These are phyloP conservation scores for Hetaerina americana DNA, from an alignment of 1,140 invertebrate species.

Conservation along the genomic window DNA sequence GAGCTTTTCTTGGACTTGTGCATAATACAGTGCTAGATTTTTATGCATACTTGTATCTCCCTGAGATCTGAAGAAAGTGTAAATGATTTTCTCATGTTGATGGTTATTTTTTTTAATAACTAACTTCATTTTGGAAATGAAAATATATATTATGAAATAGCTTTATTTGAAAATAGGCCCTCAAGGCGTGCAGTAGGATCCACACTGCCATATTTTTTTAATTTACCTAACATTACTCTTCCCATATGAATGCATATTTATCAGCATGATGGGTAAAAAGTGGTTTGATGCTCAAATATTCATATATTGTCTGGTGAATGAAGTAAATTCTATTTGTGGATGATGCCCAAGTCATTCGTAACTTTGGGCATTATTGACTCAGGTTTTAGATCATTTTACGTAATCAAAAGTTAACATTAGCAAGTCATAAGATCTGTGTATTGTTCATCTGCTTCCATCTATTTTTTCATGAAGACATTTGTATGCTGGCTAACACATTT, in stretches of 20 bases:
- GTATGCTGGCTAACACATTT: background rate
- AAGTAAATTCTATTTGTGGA: background rate
- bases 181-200: background rate
- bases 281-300: background rate
- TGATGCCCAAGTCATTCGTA: background rate
- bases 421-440: background rate
- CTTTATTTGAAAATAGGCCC: background rate
- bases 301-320: background rate
- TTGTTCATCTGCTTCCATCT: background rate
- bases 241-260: background rate
- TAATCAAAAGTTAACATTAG: background rate
- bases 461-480: background rate
- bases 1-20: background rate
- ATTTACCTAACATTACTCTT: background rate
- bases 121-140: background rate
- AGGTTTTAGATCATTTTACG: background rate
- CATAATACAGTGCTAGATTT: too few relatives aligned
- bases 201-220: background rate
- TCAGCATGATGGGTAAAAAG: background rate
- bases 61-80: background rate
- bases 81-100: background rate
- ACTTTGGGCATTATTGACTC: background rate
- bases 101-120: background rate
- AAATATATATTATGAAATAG: background rate
- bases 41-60: background rate